Base-by-base conservation (phyloP, 2,797 vertebrate species). In the Rhinogobio ventralis region DNA sequence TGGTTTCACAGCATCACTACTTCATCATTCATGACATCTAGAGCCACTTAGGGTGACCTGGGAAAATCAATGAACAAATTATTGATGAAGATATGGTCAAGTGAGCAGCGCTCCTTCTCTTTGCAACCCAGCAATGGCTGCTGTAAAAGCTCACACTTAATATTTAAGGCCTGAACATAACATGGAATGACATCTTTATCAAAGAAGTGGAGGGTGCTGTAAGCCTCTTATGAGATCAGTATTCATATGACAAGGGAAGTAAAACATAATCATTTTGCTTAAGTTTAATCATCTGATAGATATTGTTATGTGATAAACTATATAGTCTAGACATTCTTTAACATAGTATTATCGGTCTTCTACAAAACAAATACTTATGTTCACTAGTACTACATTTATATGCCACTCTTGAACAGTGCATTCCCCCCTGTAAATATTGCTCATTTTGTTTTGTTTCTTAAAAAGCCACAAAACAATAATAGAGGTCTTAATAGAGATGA, bases 61-160 rank as follows among this genome's bases (percentile, higher is more conserved):
- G 86, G 85, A 86, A 86, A 85, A 80, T 81, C 82, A 83, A 85
- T 81, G 72, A 85, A 87, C 85, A 86, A 86, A 86, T 88, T 85
- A 89, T 86, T 88, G 81, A 87, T 88, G 85, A 85, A 85, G 64
- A 79, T 79, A 85, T 55, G 68, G 67, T 78, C 80, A 86, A 86
- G 80, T 33, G 51, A 67, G 67, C 83, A 78, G 69, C 55, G 51
- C 5, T 75, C 67, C 64, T 57, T 75, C 85, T 87, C 51, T 68
- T 51, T 69, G 72, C 33, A 36, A 66, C 46, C 28, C 57, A 69
- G 75, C 23, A 57, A 71, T 25, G 78, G 57, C 75, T 78, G 64
- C 72, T 86, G 15, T 71, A 74, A 80, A 67, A 62, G 66, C 25
- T n/a, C 68, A 36, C 11, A 30, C 64, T 67, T 79, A 88, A 83